Evolutionary conservation across 2,888 invertebrate species (phyloP).

Genomic region (Acrobeloides nanus): DNA sequence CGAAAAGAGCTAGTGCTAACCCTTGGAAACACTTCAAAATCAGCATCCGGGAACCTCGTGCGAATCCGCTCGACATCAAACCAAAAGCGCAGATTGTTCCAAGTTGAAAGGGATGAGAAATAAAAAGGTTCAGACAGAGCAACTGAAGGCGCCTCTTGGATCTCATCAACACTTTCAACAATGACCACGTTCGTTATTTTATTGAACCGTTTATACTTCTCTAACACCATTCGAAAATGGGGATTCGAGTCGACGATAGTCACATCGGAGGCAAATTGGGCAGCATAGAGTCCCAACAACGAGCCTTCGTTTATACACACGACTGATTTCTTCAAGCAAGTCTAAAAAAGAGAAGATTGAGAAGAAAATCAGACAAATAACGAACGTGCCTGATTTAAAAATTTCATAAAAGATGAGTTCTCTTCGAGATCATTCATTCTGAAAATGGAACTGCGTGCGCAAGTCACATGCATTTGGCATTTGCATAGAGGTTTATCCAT

Average conservation of each 20-base stretch:
- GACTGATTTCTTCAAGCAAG: conserved; percentile 63
- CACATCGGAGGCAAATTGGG: conserved; percentile 67
- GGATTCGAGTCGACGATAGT: conserved; percentile 64
- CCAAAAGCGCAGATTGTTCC: too few relatives aligned
- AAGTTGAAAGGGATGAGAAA: too few relatives aligned
- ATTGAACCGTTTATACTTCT: conserved; percentile 64
- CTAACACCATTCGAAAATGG: conserved; percentile 61
- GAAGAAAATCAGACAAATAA: too few relatives aligned
- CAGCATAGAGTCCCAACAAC: conserved; percentile 68
- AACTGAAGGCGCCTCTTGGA: too few relatives aligned
- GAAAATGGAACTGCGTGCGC: conserved; percentile 74
- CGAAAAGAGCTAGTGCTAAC: too few relatives aligned
- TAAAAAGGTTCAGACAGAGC: too few relatives aligned
- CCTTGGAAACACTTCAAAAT: too few relatives aligned
- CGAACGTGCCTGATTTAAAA: conserved; percentile 61
- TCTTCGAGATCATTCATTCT: conserved; percentile 70
- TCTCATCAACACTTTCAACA: conserved; percentile 9
- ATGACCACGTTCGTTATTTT: conserved; percentile 63
- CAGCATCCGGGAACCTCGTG: too few relatives aligned
- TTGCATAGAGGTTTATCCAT: conserved; percentile 64
- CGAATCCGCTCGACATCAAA: too few relatives aligned
- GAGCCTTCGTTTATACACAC: conserved; percentile 76
- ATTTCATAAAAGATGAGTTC: conserved; percentile 64
- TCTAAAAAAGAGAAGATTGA: conserved; percentile 51
- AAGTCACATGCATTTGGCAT: conserved; percentile 72